Conservation (phyloP, 2,888 invertebrate genomes). For the Epinotia bilunana region DNA sequence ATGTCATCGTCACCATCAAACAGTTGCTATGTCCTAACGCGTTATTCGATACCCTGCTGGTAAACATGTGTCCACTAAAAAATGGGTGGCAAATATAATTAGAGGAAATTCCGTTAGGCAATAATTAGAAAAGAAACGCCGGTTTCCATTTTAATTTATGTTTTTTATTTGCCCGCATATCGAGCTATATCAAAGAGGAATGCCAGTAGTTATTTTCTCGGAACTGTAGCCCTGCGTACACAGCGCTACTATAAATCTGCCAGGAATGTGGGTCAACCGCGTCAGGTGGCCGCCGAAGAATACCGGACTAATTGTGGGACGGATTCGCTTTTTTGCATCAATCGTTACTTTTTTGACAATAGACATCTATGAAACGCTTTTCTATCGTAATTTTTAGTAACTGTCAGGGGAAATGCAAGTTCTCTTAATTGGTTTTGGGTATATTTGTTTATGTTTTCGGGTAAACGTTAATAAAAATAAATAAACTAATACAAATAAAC, state of each 20-base stretch:
- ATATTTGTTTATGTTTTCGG: no score
- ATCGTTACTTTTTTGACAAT: slow-evolving; percentile 9
- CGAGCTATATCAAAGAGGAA: slow-evolving; percentile 25
- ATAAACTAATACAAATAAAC: no score
- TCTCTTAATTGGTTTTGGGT: no score
- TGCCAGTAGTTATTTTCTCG: slow-evolving; percentile 26
- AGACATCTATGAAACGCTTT: background rate
- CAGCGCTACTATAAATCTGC: slow-evolving; percentile 60
- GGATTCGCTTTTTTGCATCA: slow-evolving; percentile 39
- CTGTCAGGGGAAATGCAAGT: background rate
- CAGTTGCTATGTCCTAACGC: no score
- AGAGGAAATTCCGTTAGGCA: slow-evolving; percentile 9
- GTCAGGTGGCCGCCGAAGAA: slow-evolving; percentile 57
- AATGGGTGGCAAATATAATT: slow-evolving; percentile 7
- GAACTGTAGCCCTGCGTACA: slow-evolving; percentile 40
- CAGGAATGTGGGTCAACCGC: slow-evolving; percentile 60
- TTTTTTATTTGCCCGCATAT: slow-evolving; percentile 21
- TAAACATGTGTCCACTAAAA: slow-evolving; percentile 2
- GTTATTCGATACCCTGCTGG: background rate
- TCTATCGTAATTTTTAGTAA: background rate
- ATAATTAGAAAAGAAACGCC: slow-evolving; percentile 32
- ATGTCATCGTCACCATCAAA: no score
- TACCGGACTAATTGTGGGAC: slow-evolving; percentile 54
- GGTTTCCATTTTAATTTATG: slow-evolving; percentile 34
- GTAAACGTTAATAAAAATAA: no score